Percentiles rank a stretch among this genome's conserved stretches.
These are phyloP conservation scores for Bombylius major DNA, from an alignment of 2,888 invertebrate genomes.

Conservation along the genomic window DNA sequence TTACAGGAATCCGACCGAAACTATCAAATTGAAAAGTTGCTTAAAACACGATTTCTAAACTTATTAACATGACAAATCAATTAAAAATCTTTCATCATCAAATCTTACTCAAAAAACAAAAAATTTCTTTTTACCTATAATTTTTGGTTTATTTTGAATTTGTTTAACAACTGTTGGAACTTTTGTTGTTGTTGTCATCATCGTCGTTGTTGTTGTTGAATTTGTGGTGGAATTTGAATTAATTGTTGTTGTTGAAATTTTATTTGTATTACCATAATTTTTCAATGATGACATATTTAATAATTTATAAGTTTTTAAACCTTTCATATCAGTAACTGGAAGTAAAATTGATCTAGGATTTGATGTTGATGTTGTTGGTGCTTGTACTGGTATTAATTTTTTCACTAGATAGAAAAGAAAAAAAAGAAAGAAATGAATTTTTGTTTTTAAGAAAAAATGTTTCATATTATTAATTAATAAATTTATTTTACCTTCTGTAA, in stretches of 20 bases:
- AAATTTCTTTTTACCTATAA: background rate
- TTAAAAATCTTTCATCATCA: too few species aligned
- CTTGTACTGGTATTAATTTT: constrained; percentile 19
- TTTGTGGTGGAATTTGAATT: too few species aligned
- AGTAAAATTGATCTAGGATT: constrained; percentile 54
- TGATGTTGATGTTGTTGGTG: constrained; percentile 7
- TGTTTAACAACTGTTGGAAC: background rate
- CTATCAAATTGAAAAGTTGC: too few species aligned
- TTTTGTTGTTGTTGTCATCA: background rate
- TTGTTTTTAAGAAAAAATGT: too few species aligned
- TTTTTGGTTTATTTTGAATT: background rate
- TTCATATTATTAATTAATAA: too few species aligned
- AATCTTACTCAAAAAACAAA: too few species aligned
- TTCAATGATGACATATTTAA: background rate
- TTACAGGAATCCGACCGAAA: too few species aligned
- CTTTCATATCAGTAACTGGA: constrained; percentile 59
- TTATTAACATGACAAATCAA: too few species aligned
- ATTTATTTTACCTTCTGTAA: constrained; percentile 13
- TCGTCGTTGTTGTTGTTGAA: too few species aligned
- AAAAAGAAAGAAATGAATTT: background rate
- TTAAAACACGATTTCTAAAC: too few species aligned
- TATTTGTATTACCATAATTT: background rate
- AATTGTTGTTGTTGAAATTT: background rate
- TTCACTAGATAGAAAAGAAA: constrained; percentile 12
- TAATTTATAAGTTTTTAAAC: constrained; percentile 52